These are phyloP conservation scores for Engraulis encrasicolus DNA, from an alignment of 2,113 vertebrate genomes.

Conservation along the genomic window DNA sequence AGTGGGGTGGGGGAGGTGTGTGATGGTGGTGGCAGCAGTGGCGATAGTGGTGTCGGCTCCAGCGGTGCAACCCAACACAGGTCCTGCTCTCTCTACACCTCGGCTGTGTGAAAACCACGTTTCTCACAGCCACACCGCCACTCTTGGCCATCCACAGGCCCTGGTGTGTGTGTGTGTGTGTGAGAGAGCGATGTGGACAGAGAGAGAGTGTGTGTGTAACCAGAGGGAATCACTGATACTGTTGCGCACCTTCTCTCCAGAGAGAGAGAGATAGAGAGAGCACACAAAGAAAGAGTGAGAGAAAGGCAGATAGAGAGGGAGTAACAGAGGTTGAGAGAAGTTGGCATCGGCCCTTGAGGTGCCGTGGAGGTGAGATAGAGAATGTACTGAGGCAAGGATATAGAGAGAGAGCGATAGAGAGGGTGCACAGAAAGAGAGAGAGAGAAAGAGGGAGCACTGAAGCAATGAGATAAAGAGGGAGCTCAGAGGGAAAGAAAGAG, in stretches of 20 bases:
- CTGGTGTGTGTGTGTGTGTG: background rate
- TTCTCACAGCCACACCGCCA: background rate
- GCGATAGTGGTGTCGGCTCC: background rate
- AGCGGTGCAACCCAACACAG: background rate
- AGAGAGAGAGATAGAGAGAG: background rate
- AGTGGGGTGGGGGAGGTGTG: too few relatives aligned
- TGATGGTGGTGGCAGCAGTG: too few relatives aligned
- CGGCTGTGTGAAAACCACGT: constrained; percentile 28
- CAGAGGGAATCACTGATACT: background rate
- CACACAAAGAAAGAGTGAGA: too few relatives aligned
- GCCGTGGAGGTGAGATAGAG: too few relatives aligned
- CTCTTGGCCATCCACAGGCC: background rate
- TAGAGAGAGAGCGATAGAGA: background rate
- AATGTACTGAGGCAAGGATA: background rate
- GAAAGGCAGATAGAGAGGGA: too few relatives aligned
- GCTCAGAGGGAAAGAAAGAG: too few relatives aligned
- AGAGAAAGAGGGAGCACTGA: too few relatives aligned
- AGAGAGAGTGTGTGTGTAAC: background rate
- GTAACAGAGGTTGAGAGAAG: too few relatives aligned
- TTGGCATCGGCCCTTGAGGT: background rate
- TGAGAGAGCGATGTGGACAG: background rate
- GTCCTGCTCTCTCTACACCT: constrained; percentile 23
- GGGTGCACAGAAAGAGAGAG: background rate
- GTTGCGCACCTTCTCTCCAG: background rate
- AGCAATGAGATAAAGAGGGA: too few relatives aligned